Evolutionary conservation across 2,113 vertebrate genomes (phyloP), one percentile per base, ranked within the genome.

Genomic region (Fulica atra): DNA sequence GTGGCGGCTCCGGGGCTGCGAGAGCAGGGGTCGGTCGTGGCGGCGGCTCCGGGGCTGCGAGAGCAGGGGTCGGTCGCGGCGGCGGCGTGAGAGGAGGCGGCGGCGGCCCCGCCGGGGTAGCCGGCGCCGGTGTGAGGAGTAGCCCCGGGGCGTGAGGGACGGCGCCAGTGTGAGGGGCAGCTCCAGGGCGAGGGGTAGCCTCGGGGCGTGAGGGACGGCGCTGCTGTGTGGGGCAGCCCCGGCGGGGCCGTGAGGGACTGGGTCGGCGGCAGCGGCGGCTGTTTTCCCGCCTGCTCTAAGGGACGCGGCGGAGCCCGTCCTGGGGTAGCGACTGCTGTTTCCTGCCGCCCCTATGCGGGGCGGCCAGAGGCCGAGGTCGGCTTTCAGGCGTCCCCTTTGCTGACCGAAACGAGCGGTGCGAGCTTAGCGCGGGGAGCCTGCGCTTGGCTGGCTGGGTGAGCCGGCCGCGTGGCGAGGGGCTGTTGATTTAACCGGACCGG

Each of bases 361-460:
- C 28, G 10, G 26, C 33, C 35, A 6, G 57, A 7, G 31, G 38
- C n/a, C 6, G 38, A 20, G 25, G 16, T 19, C 26, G 5, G 20
- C 2, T 7, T 11, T 21, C 1, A 26, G 16, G 25, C 25, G 77
- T 38, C 9, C 24, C 20, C 9, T 8, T 16, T 35, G 35, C 26
- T 17, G 50, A 4, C 14, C 4, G 2, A 14, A 24, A 6, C 2
- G 35, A 13, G 2, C 9, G 13, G 42, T 3, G 54, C 4, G n/a
- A 19, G 54, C 13, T 29, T 6, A 0, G 2, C 3, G 72, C 20
- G 26, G 10, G 31, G 28, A 5, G 50, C n/a, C 40, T 36, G 16
- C 5, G 21, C 48, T 5, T 2, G 65, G 59, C 13, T 2, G 56
- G 60, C 40, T 6, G 56, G 61, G 7, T 13, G 44, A 28, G 18